These are phyloP conservation scores for Limanda limanda DNA, from an alignment of 2,113 vertebrate genomes.

Conservation along the genomic window DNA sequence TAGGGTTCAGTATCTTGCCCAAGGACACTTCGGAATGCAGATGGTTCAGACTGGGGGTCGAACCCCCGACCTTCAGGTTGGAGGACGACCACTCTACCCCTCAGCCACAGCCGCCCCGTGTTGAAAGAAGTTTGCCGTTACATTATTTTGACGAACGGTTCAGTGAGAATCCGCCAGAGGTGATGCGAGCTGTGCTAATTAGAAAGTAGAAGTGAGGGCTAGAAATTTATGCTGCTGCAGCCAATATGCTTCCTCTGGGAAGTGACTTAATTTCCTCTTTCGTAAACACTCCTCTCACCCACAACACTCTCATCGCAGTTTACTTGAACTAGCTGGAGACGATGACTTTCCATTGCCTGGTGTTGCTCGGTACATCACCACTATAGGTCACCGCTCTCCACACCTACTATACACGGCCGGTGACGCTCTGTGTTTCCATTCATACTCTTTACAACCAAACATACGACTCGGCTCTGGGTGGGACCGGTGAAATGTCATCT, in stretches of 20 bases:
- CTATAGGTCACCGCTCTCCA: background rate
- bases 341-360: slow-evolving; percentile 8
- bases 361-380: background rate
- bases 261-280: slow-evolving; percentile 77
- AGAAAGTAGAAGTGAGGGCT: slow-evolving; percentile 64
- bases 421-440: slow-evolving; percentile 47
- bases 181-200: slow-evolving; percentile 33
- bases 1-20: no score
- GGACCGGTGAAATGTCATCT: slow-evolving; percentile 65
- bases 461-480: slow-evolving; percentile 60
- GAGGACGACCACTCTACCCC: no score
- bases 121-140: background rate
- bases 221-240: slow-evolving; percentile 39
- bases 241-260: slow-evolving; percentile 53
- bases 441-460: slow-evolving; percentile 27
- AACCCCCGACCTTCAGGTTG: no score
- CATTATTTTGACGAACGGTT: background rate
- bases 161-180: background rate
- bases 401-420: background rate
- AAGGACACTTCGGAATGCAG: no score
- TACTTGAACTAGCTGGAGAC: slow-evolving; percentile 31
- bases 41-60: no score
- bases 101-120: no score
- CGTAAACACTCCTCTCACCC: slow-evolving; percentile 60
- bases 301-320: slow-evolving; percentile 54